Base-by-base conservation (phyloP, 2,113 vertebrate species). In the Chaetorhynchus papuensis region DNA sequence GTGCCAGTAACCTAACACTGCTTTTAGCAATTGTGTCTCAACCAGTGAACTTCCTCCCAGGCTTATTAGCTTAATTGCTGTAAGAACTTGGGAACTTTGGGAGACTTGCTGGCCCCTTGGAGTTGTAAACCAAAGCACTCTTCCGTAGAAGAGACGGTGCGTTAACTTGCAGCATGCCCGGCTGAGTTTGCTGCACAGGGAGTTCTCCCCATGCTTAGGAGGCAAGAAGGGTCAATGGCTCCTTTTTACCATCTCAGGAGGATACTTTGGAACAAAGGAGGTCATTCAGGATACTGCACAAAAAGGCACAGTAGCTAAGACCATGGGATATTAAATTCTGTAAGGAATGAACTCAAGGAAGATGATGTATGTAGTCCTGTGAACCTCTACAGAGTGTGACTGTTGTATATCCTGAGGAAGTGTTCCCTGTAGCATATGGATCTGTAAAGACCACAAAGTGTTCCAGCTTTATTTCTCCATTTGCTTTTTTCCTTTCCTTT, bases 81-180 rank as follows among this genome's bases (percentile, higher is more conserved):
- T 61, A 66, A 65, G 59, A 80, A 66, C 24, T 45, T 69, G 15
- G 4, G 23, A 64, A 6, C 39, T 79, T 37, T 17, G 49, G 17
- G 41, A 49, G 28, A 16, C 15, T 44, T 65, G 18, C 3, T 68
- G 42, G 5, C 26, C 18, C 6, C 30, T 66, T 59, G 50, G 56
- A 54, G 18, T 23, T 61, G 10, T 13, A 49, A 70, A 16, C 22
- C 44, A 60, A 53, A 81, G 57, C 18, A 10, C 26, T 45, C 11
- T 64, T 65, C 22, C 53, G 45, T 19, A 20, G 42, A 31, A 72
- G 54, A 65, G 47, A 10, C 70, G 33, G 6, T 77, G 27, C 47
- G 2, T 0, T 31, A 59, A 39, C 13, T 52, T 56, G 23, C 66
- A 30, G 47, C 10, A 3, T 7, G 15, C 45, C 27, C 0, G 1